Conservation (phyloP, 2,888 invertebrate species). For the Microplitis deprimator region DNA sequence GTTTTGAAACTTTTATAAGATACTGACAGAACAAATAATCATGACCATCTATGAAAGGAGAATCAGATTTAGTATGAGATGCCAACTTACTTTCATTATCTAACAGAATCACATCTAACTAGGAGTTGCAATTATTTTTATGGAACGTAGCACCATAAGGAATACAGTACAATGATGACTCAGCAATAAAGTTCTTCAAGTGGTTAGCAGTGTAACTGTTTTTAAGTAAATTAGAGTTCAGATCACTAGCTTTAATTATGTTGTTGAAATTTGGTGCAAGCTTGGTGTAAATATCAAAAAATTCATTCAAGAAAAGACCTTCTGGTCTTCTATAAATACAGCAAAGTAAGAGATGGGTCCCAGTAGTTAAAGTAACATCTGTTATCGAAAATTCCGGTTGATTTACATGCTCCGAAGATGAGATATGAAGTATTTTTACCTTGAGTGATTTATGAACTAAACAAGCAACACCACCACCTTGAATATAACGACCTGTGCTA, state of each 20-base stretch:
- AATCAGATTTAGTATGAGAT: not conserved
- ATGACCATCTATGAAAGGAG: conserved; percentile 12
- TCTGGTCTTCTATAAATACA: conserved; percentile 21
- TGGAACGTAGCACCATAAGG: conserved; percentile 1
- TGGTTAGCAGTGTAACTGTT: not conserved
- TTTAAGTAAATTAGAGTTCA: conserved; percentile 14
- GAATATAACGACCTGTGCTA: not conserved
- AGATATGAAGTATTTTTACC: not conserved
- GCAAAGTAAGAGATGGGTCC: not conserved
- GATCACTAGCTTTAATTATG: conserved; percentile 9
- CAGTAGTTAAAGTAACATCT: not conserved
- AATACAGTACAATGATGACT: not conserved
- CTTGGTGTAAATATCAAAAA: not conserved
- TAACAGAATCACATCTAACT: conserved; percentile 16
- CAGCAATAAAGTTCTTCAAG: not conserved
- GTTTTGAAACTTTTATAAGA: not conserved
- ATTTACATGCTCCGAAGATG: not conserved
- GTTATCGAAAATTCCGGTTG: conserved; percentile 21
- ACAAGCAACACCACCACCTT: conserved; percentile 11
- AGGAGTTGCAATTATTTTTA: conserved; percentile 13
- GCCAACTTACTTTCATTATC: conserved; percentile 3
- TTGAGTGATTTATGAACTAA: conserved; percentile 14
- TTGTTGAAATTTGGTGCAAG: conserved; percentile 10
- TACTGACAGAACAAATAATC: not conserved
- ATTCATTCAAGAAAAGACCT: conserved; percentile 7